A percentile compares a stretch with the other conserved stretches of the same genome.
Evolutionary conservation across 2,113 vertebrate species (phyloP).

Genomic region (Campylomormyrus tamandua): DNA sequence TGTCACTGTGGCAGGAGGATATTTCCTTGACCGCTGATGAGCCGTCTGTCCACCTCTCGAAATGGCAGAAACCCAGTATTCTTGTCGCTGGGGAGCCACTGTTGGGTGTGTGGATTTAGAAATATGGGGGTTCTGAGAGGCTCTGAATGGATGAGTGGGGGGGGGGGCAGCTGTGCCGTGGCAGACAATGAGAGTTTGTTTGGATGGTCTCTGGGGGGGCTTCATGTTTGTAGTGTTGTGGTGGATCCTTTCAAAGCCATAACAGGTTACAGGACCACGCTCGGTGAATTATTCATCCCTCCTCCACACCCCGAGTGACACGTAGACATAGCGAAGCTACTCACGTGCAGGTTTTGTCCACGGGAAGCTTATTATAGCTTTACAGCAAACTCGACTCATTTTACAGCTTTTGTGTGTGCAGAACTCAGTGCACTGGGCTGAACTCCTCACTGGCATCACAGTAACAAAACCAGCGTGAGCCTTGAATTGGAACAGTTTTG

Average conservation of each 20-base stretch:
- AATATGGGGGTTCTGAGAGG: background rate
- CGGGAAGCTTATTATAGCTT: background rate
- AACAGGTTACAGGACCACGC: background rate
- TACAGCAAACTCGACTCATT: background rate
- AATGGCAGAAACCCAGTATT: background rate
- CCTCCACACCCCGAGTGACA: background rate
- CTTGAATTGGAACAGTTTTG: background rate
- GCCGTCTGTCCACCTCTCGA: background rate
- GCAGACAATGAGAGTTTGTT: background rate
- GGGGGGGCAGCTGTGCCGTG: background rate
- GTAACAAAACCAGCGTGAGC: background rate
- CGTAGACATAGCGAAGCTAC: background rate
- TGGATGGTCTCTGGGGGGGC: background rate
- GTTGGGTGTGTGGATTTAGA: background rate
- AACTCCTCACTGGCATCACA: background rate
- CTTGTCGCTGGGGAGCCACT: background rate
- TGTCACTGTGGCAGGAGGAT: background rate
- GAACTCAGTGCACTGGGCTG: background rate
- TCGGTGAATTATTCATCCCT: background rate
- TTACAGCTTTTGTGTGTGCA: background rate
- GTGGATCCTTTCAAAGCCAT: background rate
- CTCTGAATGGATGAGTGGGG: background rate
- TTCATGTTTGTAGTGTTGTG: background rate
- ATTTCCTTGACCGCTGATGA: background rate
- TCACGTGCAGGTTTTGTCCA: background rate